Evolutionary conservation across 2,888 invertebrate species (phyloP).

Genomic region (Agrotis exclamationis): DNA sequence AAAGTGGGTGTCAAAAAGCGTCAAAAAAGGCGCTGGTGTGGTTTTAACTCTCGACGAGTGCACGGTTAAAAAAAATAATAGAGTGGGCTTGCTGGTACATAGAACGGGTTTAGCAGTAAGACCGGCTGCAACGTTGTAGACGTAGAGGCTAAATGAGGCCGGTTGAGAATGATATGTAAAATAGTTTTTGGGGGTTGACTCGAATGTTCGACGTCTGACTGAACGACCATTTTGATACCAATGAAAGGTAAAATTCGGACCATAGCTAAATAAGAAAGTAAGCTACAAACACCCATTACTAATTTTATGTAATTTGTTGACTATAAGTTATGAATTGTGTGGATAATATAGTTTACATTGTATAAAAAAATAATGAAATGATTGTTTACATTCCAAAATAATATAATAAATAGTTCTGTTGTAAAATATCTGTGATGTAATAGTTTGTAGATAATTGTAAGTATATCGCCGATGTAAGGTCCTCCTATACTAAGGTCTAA

Average conservation of each 20-base stretch:
- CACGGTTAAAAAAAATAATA: neutral
- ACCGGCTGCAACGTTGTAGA: slow-evolving; percentile 23
- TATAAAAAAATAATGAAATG: slow-evolving; percentile 18
- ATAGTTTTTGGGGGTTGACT: slow-evolving; percentile 2
- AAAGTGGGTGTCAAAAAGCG: no score
- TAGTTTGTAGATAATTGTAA: slow-evolving; percentile 69
- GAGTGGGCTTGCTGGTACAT: neutral
- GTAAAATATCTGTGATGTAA: slow-evolving; percentile 84
- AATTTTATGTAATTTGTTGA: slow-evolving; percentile 30
- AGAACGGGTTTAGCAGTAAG: slow-evolving; percentile 37
- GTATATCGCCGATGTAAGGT: slow-evolving; percentile 51
- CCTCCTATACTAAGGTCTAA: slow-evolving; percentile 30
- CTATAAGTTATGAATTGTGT: slow-evolving; percentile 37
- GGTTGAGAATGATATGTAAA: slow-evolving; percentile 8
- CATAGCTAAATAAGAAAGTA: slow-evolving; percentile 1
- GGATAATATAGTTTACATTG: slow-evolving; percentile 24
- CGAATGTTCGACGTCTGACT: slow-evolving; percentile 10
- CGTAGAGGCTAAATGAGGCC: slow-evolving; percentile 36
- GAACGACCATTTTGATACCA: neutral
- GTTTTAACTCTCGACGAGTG: neutral
- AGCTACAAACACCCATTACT: slow-evolving; percentile 12
- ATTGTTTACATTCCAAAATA: slow-evolving; percentile 62
- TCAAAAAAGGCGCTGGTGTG: no score
- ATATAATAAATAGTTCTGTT: slow-evolving; percentile 69
- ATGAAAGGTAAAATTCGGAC: slow-evolving; percentile 6